These are phyloP conservation scores for Podargus strigoides DNA, from an alignment of 2,797 vertebrate genomes.

Conservation along the genomic window DNA sequence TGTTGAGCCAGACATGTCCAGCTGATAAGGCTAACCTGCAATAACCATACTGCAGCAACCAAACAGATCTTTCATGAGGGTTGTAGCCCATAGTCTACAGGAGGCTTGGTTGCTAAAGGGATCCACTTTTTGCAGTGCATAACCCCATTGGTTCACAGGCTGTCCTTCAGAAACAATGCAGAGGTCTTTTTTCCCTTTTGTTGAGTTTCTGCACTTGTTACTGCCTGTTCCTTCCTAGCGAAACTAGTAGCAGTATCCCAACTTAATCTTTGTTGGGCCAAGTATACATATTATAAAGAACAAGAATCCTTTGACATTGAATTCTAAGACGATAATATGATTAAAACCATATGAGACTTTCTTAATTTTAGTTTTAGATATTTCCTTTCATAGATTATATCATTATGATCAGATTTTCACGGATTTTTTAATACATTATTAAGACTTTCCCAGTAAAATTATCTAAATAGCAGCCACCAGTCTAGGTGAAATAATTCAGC, in stretches of 20 bases:
- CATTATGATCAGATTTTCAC: not conserved
- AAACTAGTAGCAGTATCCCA: not conserved
- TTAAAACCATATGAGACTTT: not conserved
- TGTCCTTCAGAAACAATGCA: not conserved
- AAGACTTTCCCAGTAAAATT: not conserved
- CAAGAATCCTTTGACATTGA: not conserved
- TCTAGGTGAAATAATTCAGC: constrained; percentile 22
- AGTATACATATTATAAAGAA: not conserved
- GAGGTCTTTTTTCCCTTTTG: not conserved
- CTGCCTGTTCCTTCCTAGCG: not conserved
- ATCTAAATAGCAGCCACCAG: not conserved
- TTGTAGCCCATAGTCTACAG: not conserved
- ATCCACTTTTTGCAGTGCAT: not conserved
- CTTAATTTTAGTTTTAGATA: not conserved
- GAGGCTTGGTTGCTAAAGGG: not conserved
- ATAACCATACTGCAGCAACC: not conserved
- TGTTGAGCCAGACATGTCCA: not conserved
- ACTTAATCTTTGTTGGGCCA: not conserved
- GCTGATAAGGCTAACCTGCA: not conserved
- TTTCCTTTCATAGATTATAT: not conserved
- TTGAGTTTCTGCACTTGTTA: not conserved
- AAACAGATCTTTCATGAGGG: not conserved
- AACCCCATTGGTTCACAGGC: not conserved
- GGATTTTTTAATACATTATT: not conserved
- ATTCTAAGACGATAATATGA: not conserved